A percentile compares a stretch with the other conserved stretches of the same genome.
Evolutionary conservation across 1,140 invertebrate genomes (phyloP).

Genomic region (Leptopilina boulardi): DNA sequence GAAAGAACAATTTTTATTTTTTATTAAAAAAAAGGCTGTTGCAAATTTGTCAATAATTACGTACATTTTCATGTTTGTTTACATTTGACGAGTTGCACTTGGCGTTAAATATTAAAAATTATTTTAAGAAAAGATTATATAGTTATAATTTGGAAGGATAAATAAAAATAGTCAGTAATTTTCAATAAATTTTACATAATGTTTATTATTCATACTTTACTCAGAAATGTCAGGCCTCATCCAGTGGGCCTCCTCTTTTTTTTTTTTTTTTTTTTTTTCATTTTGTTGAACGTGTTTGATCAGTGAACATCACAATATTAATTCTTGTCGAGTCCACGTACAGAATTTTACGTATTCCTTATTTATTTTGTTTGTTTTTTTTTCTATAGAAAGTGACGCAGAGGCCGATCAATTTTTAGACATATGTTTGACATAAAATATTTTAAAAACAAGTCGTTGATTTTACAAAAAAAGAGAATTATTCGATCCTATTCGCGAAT

Average conservation of each 20-base stretch:
- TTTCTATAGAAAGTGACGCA: slow-evolving; percentile 57
- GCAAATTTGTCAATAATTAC: too few species aligned
- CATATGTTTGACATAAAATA: neutral
- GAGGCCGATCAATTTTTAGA: slow-evolving; percentile 50
- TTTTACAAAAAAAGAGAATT: slow-evolving; percentile 21
- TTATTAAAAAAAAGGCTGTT: too few species aligned
- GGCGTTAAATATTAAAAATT: neutral
- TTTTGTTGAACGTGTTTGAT: slow-evolving; percentile 66
- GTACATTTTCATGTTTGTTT: too few species aligned
- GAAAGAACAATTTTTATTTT: too few species aligned
- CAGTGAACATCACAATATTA: slow-evolving; percentile 69
- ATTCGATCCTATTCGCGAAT: slow-evolving; percentile 14
- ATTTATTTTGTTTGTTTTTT: too few species aligned
- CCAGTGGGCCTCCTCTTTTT: slow-evolving; percentile 67
- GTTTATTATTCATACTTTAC: slow-evolving; percentile 71
- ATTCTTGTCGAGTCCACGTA: slow-evolving; percentile 62
- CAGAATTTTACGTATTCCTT: slow-evolving; percentile 53
- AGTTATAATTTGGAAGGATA: neutral
- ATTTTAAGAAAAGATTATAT: neutral
- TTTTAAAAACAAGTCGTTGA: neutral
- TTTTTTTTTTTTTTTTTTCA: slow-evolving; percentile 45
- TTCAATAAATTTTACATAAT: slow-evolving; percentile 69
- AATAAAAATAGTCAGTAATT: slow-evolving; percentile 27
- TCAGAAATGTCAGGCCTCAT: slow-evolving; percentile 70
- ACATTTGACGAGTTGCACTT: too few species aligned